These are phyloP conservation scores for Mycteria americana DNA, from an alignment of 2,797 vertebrate genomes.

Conservation along the genomic window DNA sequence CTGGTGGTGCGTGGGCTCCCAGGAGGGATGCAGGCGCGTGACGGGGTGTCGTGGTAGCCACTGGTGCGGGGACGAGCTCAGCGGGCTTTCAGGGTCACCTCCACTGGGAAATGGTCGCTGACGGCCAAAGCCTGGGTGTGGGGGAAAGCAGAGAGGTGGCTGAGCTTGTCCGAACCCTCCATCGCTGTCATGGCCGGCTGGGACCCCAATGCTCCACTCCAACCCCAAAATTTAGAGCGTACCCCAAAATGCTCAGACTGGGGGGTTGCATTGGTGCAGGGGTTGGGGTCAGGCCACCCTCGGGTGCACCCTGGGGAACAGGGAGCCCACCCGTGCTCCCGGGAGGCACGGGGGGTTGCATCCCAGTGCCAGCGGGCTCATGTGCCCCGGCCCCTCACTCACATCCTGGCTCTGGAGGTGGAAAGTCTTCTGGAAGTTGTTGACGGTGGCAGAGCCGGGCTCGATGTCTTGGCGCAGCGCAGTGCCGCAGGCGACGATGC, in stretches of 20 bases:
- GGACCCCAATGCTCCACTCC: accelerated
- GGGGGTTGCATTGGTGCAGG: accelerated
- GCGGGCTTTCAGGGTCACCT: slow-evolving; percentile 21
- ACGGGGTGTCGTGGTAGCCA: not conserved
- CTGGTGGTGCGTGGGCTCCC: accelerated
- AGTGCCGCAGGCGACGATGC: slow-evolving; percentile 77
- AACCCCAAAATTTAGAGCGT: not conserved
- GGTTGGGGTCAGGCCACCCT: not conserved
- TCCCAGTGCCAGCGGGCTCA: accelerated
- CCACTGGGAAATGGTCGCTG: slow-evolving; percentile 52
- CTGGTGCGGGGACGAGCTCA: accelerated
- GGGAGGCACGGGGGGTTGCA: not conserved
- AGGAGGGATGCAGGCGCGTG: accelerated
- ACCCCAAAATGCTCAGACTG: not conserved
- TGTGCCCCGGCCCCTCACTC: not conserved
- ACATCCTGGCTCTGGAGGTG: slow-evolving; percentile 76
- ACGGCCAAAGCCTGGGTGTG: slow-evolving; percentile 7
- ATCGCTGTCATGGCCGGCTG: accelerated
- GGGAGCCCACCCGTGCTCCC: accelerated
- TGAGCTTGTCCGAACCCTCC: not conserved
- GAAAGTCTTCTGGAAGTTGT: slow-evolving; percentile 78
- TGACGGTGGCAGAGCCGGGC: slow-evolving; percentile 68
- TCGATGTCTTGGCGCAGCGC: slow-evolving; percentile 61
- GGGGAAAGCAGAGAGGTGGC: not conserved
- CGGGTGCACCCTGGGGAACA: not conserved